phyloP scores from a whole-genome alignment of 2,113 vertebrate species.

The Periophthalmus modestus region DNA sequence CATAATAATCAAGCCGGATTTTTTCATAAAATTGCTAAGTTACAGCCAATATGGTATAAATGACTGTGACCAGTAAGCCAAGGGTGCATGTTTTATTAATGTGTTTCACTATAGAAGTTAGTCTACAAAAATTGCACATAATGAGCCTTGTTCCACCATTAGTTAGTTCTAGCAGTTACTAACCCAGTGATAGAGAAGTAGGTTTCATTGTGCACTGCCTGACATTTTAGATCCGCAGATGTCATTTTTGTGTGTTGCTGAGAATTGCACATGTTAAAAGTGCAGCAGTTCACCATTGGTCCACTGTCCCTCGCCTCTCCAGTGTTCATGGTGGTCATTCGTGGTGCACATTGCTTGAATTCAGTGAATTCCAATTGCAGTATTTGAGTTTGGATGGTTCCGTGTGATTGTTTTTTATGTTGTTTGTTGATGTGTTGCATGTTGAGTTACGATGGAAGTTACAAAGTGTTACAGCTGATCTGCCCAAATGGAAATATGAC shows the following conservation, averaged over 20 bases:
- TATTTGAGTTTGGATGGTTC: conserved; percentile 50
- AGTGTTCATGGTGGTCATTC: conserved; percentile 61
- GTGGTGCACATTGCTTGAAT: conserved; percentile 79
- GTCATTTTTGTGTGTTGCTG: conserved; percentile 24
- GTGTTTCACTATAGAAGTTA: conserved; percentile 25
- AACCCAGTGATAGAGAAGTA: conserved; percentile 11
- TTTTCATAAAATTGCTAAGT: not conserved
- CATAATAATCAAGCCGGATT: not conserved
- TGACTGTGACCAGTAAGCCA: not conserved
- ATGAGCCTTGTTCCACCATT: conserved; percentile 36
- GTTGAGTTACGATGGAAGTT: conserved; percentile 74
- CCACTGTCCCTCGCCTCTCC: conserved; percentile 38
- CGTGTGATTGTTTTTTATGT: conserved; percentile 24
- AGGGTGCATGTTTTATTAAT: conserved; percentile 5
- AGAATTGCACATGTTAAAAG: conserved; percentile 51
- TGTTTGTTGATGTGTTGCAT: conserved; percentile 31
- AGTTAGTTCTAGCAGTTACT: conserved; percentile 35
- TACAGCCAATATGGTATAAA: not conserved
- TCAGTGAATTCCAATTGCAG: conserved; percentile 73
- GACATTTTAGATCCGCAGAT: conserved; percentile 48
- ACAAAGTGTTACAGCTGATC: conserved; percentile 49
- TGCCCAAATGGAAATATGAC: conserved; percentile 50
- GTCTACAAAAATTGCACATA: conserved; percentile 13
- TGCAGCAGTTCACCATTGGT: conserved; percentile 33
- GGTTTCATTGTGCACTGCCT: conserved; percentile 39